These are phyloP conservation scores for Pelagia noctiluca DNA, from an alignment of 30 jellyfish, hydroid and myxozoan genomes.

Conservation along the genomic window DNA sequence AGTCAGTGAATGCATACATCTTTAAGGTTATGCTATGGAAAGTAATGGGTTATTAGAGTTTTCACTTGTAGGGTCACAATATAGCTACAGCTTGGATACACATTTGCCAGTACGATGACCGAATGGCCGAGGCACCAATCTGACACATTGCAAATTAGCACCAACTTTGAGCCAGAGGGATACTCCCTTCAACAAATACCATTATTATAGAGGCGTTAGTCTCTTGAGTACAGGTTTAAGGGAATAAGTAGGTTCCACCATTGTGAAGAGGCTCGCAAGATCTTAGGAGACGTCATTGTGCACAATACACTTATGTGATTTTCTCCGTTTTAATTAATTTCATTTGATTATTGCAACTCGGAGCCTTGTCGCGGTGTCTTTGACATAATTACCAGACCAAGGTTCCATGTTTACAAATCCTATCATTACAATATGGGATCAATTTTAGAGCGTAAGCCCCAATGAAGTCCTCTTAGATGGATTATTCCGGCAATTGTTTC, in stretches of 20 bases:
- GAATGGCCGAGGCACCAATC: too few species aligned
- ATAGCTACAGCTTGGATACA: too few species aligned
- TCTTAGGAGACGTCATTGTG: neutral
- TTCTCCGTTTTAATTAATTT: neutral
- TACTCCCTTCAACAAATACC: too few species aligned
- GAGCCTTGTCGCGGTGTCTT: neutral
- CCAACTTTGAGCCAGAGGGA: too few species aligned
- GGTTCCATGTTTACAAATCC: conserved; percentile 4
- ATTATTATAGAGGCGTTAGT: neutral
- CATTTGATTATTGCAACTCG: neutral
- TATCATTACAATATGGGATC: conserved; percentile 60
- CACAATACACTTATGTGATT: neutral
- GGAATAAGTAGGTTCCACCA: conserved; percentile 3
- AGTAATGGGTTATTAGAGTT: too few species aligned
- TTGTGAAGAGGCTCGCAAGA: conserved; percentile 1
- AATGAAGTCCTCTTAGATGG: conserved; percentile 64
- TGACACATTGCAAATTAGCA: too few species aligned
- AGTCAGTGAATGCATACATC: too few species aligned
- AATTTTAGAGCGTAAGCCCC: conserved; percentile 55
- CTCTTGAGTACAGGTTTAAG: neutral
- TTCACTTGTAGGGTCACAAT: too few species aligned
- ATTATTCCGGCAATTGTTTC: conserved; percentile 53
- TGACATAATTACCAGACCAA: neutral
- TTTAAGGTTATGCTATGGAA: too few species aligned
- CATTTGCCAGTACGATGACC: too few species aligned